Evolutionary conservation across 2,888 invertebrate genomes (phyloP).

Genomic region (Sinodicranocentrus sp.): DNA sequence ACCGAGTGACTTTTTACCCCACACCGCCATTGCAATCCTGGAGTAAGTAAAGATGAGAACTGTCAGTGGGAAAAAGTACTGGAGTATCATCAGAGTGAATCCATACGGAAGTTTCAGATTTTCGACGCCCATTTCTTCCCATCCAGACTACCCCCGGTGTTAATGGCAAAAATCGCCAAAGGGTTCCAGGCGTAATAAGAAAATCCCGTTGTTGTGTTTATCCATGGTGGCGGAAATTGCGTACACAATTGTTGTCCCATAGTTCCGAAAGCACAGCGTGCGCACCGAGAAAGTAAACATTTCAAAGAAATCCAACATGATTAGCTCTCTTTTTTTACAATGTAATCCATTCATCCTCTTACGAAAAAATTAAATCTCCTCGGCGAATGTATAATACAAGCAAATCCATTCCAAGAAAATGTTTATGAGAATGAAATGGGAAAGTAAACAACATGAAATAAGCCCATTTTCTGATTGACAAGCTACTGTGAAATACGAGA

Average conservation of each 20-base stretch:
- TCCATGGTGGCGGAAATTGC: conserved; percentile 14
- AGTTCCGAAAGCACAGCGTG: not conserved
- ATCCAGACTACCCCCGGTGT: conserved; percentile 79
- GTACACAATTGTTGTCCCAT: not conserved
- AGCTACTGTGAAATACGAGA: too few species aligned
- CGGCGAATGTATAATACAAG: too few species aligned
- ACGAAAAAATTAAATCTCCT: too few species aligned
- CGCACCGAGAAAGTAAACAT: conserved; percentile 16
- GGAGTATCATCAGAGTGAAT: conserved; percentile 87
- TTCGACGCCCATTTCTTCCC: conserved; percentile 80
- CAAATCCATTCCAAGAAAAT: too few species aligned
- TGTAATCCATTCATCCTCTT: too few species aligned
- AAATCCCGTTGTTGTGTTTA: conserved; percentile 4
- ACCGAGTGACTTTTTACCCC: conserved; percentile 92
- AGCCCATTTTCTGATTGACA: too few species aligned
- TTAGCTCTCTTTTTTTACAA: conserved; percentile 21
- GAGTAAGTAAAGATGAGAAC: conserved; percentile 92
- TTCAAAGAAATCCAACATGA: conserved; percentile 25
- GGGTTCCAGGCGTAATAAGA: not conserved
- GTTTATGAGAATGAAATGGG: too few species aligned
- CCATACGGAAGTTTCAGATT: conserved; percentile 87
- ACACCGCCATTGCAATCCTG: conserved; percentile 90
- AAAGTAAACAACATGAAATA: too few species aligned
- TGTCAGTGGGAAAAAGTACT: conserved; percentile 89
- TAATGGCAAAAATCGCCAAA: not conserved